Conservation (phyloP, 2,113 vertebrate genomes). For the Pan troglodytes region NHGRI_mPanTro3-v2.1_pri NC_072402.2:176900001-176900500, state of each 20-base stretch:
- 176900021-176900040: background rate
- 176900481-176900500: background rate
- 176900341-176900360: background rate
- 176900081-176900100: background rate
- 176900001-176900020: background rate
- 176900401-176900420: background rate
- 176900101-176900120: too few relatives aligned
- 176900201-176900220: background rate
- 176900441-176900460: background rate
- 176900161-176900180: rapidly evolving
- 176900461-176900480: background rate
- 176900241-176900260: background rate
- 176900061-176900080: background rate
- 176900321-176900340: background rate
- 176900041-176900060: background rate
- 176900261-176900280: background rate
- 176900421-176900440: rapidly evolving
- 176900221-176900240: too few relatives aligned
- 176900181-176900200: background rate
- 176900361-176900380: background rate
- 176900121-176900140: background rate
- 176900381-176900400: background rate
- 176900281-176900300: background rate
- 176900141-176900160: background rate
- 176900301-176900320: background rate